phyloP scores from a whole-genome alignment of 30 jellyfish, hydroid and myxozoan species.

The Cassiopea xamachana region DNA sequence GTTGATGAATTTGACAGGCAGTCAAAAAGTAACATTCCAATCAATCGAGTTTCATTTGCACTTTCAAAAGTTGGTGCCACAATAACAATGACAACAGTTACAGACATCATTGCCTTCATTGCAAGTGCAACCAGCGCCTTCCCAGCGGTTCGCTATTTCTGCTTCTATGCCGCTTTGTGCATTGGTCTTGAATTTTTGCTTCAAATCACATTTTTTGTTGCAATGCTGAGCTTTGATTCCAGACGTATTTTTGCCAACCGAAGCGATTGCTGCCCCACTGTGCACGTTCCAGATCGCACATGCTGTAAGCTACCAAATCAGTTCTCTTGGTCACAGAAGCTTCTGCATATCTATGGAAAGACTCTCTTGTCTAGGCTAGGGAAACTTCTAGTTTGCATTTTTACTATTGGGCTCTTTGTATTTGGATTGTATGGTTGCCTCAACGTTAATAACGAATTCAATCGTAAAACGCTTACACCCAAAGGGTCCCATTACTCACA shows the following conservation, averaged over 20 bases:
- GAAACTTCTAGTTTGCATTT: constrained; percentile 34
- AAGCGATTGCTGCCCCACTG: constrained; percentile 69
- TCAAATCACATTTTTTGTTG: constrained; percentile 65
- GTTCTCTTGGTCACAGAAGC: constrained; percentile 47
- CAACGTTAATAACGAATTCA: constrained; percentile 62
- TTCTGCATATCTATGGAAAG: constrained; percentile 55
- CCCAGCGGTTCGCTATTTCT: constrained; percentile 76
- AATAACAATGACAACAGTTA: constrained; percentile 78
- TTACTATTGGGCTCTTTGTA: constrained; percentile 42
- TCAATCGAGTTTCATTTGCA: constrained; percentile 62
- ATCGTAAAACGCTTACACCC: constrained; percentile 60
- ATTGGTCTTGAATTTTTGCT: constrained; percentile 52
- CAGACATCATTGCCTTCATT: constrained; percentile 72
- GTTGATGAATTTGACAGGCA: constrained; percentile 75
- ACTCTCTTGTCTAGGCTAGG: constrained; percentile 36
- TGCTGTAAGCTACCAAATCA: constrained; percentile 62
- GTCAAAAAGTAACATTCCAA: constrained; percentile 37
- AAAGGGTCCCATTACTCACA: constrained; percentile 65
- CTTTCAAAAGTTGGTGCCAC: constrained; percentile 79
- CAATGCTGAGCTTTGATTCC: constrained; percentile 58
- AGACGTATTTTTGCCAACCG: constrained; percentile 52
- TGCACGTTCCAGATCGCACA: constrained; percentile 61
- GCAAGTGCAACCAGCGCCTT: constrained; percentile 61
- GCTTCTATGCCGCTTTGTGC: constrained; percentile 65
- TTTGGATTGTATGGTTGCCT: constrained; percentile 74